Evolutionary conservation across 2,797 vertebrate species (phyloP).

Genomic region (Pempheris klunzingeri): DNA sequence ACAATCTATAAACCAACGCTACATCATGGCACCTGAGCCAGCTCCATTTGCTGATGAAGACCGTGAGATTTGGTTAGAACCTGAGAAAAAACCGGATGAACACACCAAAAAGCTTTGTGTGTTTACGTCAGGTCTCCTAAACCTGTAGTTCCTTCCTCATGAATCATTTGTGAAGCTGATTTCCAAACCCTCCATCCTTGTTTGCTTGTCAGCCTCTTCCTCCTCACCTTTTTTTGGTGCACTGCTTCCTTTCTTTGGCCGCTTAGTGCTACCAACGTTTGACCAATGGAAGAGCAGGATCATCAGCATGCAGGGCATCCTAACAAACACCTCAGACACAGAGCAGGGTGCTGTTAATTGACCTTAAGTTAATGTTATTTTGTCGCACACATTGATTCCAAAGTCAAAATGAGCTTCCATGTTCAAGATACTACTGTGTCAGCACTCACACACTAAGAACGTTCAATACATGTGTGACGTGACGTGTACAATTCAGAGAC

Average conservation of each 20-base stretch:
- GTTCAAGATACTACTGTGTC: neutral
- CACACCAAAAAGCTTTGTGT: no score
- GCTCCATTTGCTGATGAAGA: no score
- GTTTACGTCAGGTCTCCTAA: no score
- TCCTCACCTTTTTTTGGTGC: neutral
- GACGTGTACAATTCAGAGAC: slow-evolving; percentile 8
- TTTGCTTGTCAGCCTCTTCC: neutral
- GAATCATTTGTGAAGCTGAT: neutral
- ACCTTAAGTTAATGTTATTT: neutral
- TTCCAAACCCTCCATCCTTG: neutral
- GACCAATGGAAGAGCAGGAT: neutral
- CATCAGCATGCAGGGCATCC: neutral
- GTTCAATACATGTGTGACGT: slow-evolving; percentile 9
- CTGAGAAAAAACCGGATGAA: no score
- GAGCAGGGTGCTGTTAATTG: neutral
- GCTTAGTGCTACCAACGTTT: neutral
- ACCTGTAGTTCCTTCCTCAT: no score
- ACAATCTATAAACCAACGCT: no score
- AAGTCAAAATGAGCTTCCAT: neutral
- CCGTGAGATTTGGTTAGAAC: no score
- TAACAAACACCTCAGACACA: neutral
- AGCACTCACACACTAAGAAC: neutral
- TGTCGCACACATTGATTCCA: neutral
- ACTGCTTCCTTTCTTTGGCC: neutral
- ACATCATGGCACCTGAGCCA: no score